Evolutionary conservation across 1,140 invertebrate genomes (phyloP).

Genomic region (Drosophila lacertosa): DNA sequence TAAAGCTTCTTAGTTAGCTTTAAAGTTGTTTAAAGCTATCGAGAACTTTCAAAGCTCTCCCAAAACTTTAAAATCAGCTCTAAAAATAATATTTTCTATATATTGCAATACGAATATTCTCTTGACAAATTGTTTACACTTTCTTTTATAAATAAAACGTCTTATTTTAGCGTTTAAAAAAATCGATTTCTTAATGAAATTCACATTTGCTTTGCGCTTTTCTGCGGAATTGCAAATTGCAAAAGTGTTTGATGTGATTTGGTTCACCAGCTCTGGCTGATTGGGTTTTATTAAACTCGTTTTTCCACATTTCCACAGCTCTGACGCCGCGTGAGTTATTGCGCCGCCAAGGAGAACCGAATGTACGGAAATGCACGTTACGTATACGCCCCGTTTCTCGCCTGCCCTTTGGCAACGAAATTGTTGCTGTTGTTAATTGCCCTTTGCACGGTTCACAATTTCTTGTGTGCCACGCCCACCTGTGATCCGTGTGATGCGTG

Average conservation of each 20-base stretch:
- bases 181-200: constrained; percentile 10
- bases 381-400: constrained; percentile 21
- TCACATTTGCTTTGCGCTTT: constrained; percentile 6
- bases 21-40: too few species aligned
- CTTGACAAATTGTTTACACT: too few species aligned
- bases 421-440: constrained; percentile 3
- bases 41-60: too few species aligned
- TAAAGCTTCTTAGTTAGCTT: too few species aligned
- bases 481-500: constrained; percentile 15
- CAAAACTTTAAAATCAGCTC: too few species aligned
- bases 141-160: too few species aligned
- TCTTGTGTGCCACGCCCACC: background rate
- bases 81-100: too few species aligned
- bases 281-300: constrained; percentile 20
- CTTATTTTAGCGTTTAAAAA: background rate
- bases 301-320: constrained; percentile 1
- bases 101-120: too few species aligned
- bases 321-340: constrained; percentile 8
- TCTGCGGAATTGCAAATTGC: constrained; percentile 5
- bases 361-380: constrained; percentile 5
- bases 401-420: background rate
- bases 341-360: constrained; percentile 12
- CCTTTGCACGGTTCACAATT: constrained; percentile 5
- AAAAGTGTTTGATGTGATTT: constrained; percentile 5
- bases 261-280: background rate